Conservation (phyloP, 2,113 vertebrate genomes). For the Rhinolophus sinicus region DNA sequence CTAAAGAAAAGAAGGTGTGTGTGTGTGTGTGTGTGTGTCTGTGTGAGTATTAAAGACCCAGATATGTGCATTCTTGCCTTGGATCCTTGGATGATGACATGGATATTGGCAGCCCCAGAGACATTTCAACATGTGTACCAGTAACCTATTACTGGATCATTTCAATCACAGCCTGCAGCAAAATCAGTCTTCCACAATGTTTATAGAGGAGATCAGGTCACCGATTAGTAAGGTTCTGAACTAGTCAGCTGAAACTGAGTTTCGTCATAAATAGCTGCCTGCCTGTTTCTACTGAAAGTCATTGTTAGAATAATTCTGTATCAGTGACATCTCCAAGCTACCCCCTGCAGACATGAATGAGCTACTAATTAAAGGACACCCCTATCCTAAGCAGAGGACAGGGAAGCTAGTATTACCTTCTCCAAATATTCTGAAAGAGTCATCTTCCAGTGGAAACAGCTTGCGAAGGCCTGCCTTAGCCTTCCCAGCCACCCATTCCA, state of each 20-base stretch:
- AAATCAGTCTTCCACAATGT: not conserved
- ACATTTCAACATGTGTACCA: not conserved
- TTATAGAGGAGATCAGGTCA: not conserved
- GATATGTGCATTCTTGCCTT: not conserved
- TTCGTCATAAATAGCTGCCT: not conserved
- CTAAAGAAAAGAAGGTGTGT: not conserved
- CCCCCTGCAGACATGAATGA: not conserved
- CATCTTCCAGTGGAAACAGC: slow-evolving; percentile 15
- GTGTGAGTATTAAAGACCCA: not conserved
- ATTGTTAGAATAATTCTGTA: not conserved
- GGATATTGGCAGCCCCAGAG: not conserved
- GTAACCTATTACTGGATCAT: not conserved
- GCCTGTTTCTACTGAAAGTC: not conserved
- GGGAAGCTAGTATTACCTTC: slow-evolving; percentile 60
- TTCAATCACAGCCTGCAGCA: not conserved
- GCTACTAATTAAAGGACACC: not conserved
- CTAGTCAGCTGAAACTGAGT: not conserved
- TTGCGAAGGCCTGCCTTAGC: not conserved
- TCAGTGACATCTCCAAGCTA: not conserved
- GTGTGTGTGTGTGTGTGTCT: not conserved
- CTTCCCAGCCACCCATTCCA: not conserved
- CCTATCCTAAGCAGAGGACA: not conserved
- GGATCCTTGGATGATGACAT: not conserved
- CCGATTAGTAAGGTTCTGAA: not conserved
- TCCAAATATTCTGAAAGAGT: slow-evolving; percentile 46